Base-by-base conservation (phyloP, 2,797 vertebrate genomes). In the Spinibarbus caldwelli region DNA sequence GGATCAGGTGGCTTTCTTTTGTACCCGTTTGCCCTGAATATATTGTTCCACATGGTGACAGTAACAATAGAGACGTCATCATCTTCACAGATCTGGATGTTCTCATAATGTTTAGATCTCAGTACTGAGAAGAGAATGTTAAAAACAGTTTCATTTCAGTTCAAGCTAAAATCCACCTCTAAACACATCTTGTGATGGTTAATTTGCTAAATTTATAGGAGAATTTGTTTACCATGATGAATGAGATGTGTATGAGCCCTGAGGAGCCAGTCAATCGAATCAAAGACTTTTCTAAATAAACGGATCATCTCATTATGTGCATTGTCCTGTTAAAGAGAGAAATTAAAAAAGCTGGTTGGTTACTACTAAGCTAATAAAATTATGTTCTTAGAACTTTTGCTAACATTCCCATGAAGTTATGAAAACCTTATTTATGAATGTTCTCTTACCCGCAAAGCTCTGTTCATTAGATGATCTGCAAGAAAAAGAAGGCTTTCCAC, bases 51-150 rank as follows among this genome's bases (percentile, higher is more conserved):
- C 90, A 97, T 86, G 88, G 94, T 95, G 93, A 98, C 90, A 76
- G 94, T 94, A 45, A 92, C 89, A 85, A 93, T 85, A 85, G 93
- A 93, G 87, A 96, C 94, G 26, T 95, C 91, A 86, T 94, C 93
- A 54, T 97, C 94, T 70, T 99, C 97, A 62, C 93, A 95, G 93
- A 97, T 94, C 88, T 98, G 93, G 89, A 97, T 90, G 76, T 93
- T 94, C 87, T 97, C 95, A 70, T 97, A 98, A 87, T 96, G 94
- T 88, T 93, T 91, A 34, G 96, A 98, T 86, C 93, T 94, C 84
- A 98, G 93, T 21, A 97, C 98, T 99, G 92, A 9, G 86, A 84
- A 67, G 82, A 90, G 62, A 72, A 12, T 4, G 29, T 34, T 43
- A 43, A 41, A 38, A 64, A n/a, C 23, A 7, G 72, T 52, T 52